Evolutionary conservation across 2,888 invertebrate species (phyloP).

Genomic region (Andrena bicolor): DNA sequence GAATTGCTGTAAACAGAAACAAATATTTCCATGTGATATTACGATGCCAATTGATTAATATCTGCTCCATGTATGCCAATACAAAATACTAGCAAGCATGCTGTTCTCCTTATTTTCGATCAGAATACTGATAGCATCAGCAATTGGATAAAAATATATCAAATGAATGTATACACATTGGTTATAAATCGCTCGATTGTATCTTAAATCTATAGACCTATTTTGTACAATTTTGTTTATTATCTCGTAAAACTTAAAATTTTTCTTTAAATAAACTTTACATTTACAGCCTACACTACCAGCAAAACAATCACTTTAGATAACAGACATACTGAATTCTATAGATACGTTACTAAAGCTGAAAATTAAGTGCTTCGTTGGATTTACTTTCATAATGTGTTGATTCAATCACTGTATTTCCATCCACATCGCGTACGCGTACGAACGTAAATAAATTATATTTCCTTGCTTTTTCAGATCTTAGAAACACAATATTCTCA

Average conservation of each 20-base stretch:
- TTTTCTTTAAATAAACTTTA: conserved; percentile 18
- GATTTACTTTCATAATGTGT: conserved; percentile 6
- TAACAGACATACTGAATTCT: conserved; percentile 10
- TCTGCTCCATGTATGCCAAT: background rate
- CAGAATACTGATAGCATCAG: conserved; percentile 24
- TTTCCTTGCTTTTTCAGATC: background rate
- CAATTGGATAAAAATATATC: conserved; percentile 33
- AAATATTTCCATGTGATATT: background rate
- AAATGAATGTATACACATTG: conserved; percentile 34
- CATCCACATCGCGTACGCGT: background rate
- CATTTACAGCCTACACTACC: conserved; percentile 3
- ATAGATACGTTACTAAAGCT: conserved; percentile 3
- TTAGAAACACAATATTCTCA: background rate
- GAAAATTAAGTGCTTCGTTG: conserved; percentile 21
- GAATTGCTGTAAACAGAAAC: conserved; percentile 6
- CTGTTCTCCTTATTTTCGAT: conserved; percentile 9
- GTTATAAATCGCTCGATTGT: conserved; percentile 29
- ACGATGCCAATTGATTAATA: background rate
- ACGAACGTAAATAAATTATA: background rate
- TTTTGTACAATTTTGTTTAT: conserved; percentile 34
- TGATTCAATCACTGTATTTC: conserved; percentile 34
- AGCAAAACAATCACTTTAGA: background rate
- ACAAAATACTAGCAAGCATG: conserved; percentile 13
- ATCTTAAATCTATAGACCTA: conserved; percentile 37
- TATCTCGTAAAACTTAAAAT: conserved; percentile 6